Conservation (phyloP, 1,140 invertebrate genomes). For the Homarus americanus region DNA sequence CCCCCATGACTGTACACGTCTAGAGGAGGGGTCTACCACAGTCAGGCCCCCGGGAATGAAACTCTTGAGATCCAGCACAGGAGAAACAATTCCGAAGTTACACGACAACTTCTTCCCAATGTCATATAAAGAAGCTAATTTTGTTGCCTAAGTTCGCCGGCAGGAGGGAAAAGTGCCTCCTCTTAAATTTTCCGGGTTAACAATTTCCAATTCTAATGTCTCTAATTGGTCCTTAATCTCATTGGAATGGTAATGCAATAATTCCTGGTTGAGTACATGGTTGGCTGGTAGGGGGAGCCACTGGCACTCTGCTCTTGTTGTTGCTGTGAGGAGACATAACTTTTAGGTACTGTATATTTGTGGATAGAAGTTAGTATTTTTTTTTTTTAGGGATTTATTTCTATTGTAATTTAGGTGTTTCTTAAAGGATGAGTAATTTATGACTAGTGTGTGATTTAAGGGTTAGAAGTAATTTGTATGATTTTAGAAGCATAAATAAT, state of each 20-base stretch:
- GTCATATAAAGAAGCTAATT: constrained; percentile 9
- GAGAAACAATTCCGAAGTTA: constrained; percentile 18
- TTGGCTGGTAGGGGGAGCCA: not conserved
- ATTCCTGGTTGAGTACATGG: constrained; percentile 14
- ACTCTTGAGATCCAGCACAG: not conserved
- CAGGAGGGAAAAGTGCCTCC: not conserved
- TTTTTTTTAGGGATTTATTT: no score
- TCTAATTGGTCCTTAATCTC: constrained; percentile 52
- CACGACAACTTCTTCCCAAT: not conserved
- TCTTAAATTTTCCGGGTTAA: constrained; percentile 39
- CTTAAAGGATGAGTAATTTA: no score
- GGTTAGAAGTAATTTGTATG: no score
- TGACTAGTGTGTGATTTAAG: no score
- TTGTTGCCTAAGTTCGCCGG: not conserved
- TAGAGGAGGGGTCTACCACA: no score
- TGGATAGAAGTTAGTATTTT: no score
- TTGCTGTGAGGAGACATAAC: no score
- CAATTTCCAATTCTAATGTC: constrained; percentile 44
- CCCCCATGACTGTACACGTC: no score
- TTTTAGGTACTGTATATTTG: no score
- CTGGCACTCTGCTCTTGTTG: no score
- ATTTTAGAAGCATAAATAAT: no score
- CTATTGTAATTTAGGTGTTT: no score
- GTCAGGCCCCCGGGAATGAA: not conserved
- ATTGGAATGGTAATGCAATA: constrained; percentile 54